Conservation (phyloP, 1,140 invertebrate genomes). For the Notospermus geniculatus region DNA sequence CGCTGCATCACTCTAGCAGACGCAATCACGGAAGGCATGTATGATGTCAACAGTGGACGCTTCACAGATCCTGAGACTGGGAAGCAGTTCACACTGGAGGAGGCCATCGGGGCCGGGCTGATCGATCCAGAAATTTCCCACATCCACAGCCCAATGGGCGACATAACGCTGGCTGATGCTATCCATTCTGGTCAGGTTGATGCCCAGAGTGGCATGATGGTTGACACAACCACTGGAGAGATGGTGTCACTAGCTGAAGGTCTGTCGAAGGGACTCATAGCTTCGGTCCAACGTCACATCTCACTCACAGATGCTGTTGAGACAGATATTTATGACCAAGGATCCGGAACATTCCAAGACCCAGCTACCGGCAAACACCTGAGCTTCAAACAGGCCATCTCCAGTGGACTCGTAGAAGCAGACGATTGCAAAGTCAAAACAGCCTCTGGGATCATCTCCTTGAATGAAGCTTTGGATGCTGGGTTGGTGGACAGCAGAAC, state of each 20-base stretch:
- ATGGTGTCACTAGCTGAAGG: slow-evolving; percentile 70
- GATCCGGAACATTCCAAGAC: slow-evolving; percentile 74
- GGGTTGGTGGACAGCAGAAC: slow-evolving; percentile 62
- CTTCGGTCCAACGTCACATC: slow-evolving; percentile 26
- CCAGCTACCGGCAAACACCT: slow-evolving; percentile 62
- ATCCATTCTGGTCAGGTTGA: slow-evolving; percentile 74
- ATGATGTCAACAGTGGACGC: slow-evolving; percentile 71
- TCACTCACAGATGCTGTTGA: slow-evolving; percentile 40
- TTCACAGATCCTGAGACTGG: slow-evolving; percentile 77
- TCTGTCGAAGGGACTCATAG: slow-evolving; percentile 59
- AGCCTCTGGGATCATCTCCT: slow-evolving; percentile 70
- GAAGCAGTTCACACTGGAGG: slow-evolving; percentile 68
- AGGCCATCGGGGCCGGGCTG: slow-evolving; percentile 72
- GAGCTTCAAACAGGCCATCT: not conserved
- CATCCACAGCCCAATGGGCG: too few relatives aligned
- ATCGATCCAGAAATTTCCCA: slow-evolving; percentile 68
- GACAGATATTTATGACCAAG: slow-evolving; percentile 63
- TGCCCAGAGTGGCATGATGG: slow-evolving; percentile 71
- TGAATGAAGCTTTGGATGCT: slow-evolving; percentile 76
- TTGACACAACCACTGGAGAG: slow-evolving; percentile 61
- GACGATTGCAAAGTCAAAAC: slow-evolving; percentile 34
- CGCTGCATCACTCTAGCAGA: slow-evolving; percentile 66
- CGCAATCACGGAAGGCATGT: slow-evolving; percentile 77
- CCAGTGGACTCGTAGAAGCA: slow-evolving; percentile 1
- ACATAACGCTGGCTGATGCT: slow-evolving; percentile 62